Evolutionary conservation across 1,140 invertebrate genomes (phyloP).

Genomic region (Trichogramma pretiosum): DNA sequence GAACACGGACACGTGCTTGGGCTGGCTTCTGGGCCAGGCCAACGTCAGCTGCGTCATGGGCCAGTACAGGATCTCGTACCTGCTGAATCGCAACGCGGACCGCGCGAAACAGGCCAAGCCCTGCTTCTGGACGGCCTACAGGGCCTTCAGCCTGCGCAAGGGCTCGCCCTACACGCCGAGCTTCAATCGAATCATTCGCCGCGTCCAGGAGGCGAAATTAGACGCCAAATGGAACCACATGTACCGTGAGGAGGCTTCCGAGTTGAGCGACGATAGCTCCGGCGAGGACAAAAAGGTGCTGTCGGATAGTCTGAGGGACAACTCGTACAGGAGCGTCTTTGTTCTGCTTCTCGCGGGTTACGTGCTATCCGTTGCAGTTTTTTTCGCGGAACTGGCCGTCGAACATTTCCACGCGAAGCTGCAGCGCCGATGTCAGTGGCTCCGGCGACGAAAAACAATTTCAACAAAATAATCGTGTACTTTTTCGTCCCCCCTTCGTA

Average conservation of each 20-base stretch:
- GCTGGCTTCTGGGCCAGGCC: neutral
- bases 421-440: no score
- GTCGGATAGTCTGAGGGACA: neutral
- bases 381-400: no score
- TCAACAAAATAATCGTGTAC: no score
- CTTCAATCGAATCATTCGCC: neutral
- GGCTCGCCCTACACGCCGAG: slow-evolving; percentile 1
- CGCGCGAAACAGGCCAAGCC: neutral
- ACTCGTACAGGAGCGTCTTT: neutral
- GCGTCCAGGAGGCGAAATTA: neutral
- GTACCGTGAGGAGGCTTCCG: no score
- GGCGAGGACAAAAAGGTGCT: neutral
- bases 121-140: neutral
- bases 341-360: neutral
- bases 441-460: no score
- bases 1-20: neutral
- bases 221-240: neutral
- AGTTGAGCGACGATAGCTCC: neutral
- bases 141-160: neutral
- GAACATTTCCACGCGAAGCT: no score
- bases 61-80: neutral
- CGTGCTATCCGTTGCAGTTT: neutral
- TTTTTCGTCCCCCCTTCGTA: no score
- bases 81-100: neutral
- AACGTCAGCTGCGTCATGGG: slow-evolving; percentile 2